Conservation (phyloP, 2,888 invertebrate species). For the Heterodera filipjevi region DNA sequence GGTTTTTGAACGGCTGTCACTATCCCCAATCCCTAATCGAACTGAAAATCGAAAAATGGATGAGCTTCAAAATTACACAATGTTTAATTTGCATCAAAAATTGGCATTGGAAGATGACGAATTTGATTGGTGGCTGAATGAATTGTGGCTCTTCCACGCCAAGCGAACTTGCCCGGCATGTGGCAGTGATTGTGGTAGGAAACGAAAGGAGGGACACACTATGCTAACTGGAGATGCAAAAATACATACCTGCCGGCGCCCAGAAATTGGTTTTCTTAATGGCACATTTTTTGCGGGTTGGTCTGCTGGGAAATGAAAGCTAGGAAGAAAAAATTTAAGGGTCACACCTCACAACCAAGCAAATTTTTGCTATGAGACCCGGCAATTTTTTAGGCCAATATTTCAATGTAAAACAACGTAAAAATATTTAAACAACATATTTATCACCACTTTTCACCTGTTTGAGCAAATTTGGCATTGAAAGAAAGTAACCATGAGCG, state of each 20-base stretch:
- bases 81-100: conserved; percentile 7
- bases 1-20: not conserved
- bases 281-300: not conserved
- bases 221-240: not conserved
- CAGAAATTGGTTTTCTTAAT: not conserved
- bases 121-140: conserved; percentile 17
- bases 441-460: no score
- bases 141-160: conserved; percentile 6
- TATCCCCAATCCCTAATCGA: not conserved
- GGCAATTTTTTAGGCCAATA: no score
- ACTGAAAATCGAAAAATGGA: not conserved
- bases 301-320: not conserved
- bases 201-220: not conserved
- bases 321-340: not conserved
- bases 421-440: no score
- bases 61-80: conserved; percentile 10
- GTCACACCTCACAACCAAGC: not conserved
- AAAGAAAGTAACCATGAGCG: no score
- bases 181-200: not conserved
- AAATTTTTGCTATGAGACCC: not conserved
- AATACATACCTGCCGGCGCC: not conserved
- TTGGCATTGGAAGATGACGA: not conserved
- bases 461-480: no score
- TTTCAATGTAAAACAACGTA: no score
- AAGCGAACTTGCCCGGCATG: conserved; percentile 2